Evolutionary conservation across 2,797 vertebrate genomes (phyloP), one percentile per base, ranked within the genome.

Genomic region (Phaenicophaeus curvirostris): DNA sequence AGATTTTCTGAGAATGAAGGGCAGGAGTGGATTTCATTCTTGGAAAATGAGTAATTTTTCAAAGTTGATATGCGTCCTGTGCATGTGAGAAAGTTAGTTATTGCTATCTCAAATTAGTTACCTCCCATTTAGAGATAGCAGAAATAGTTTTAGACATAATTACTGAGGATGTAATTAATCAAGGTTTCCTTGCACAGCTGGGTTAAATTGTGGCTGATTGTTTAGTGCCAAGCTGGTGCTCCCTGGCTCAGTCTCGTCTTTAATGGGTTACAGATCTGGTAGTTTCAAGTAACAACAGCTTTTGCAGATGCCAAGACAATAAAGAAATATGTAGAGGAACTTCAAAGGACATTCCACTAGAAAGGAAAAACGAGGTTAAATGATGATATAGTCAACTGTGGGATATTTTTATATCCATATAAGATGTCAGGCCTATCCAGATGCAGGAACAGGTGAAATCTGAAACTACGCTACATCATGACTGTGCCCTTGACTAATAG

Each of bases 261-360:
- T 97, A 97, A 97, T 97, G 73, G 48, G 89, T 95, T 97, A 94
- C 96, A 97, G 96, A 96, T 93, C 65, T 94, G 53, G 25, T 86
- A 88, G 88, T 92, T 96, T 98, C 75, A 95, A 96, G 93, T 97
- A 97, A 97, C 83, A 96, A 6, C 53, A 97, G 91, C 42, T 95
- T 95, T 97, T 96, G 92, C 89, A 88, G 90, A 95, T 91, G 95
- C 89, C 91, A 55, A 63, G 95, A 85, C 87, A 90, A 80, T 96
- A 96, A 96, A 91, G 95, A 97, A 97, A 96, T 93, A 76, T 14
- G 9, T 89, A 95, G 90, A 96, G 31, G 62, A 92, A 96, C 95
- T 97, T 97, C 96, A 98, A 97, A 98, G 90, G 53, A 94, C 77
- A 61, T 65, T 83, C 39, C 27, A 93, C 35, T 76, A 67, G 80